Conservation (phyloP, 2,797 vertebrate genomes). For the Heterohyrax brucei region DNA sequence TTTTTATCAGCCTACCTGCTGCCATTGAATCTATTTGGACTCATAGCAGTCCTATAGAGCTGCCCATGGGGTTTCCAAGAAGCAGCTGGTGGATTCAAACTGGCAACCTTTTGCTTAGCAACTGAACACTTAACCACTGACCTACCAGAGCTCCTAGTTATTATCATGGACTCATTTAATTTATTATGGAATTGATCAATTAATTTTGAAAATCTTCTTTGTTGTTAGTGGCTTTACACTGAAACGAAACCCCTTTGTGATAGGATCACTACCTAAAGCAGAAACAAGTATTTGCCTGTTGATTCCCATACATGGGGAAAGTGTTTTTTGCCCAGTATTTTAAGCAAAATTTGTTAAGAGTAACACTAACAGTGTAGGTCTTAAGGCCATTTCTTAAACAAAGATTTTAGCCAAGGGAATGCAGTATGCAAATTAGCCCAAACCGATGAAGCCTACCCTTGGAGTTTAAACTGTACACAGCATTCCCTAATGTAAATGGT, state of each 20-base stretch:
- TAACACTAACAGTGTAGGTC: neutral
- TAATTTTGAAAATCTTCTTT: neutral
- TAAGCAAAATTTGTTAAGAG: neutral
- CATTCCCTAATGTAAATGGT: neutral
- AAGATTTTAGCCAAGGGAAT: neutral
- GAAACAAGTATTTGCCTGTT: neutral
- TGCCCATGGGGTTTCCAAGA: too few relatives aligned
- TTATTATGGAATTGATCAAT: constrained; percentile 29
- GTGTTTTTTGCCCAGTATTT: neutral
- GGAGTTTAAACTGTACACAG: too few relatives aligned
- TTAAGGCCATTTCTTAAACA: neutral
- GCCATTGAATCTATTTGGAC: too few relatives aligned
- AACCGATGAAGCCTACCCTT: neutral
- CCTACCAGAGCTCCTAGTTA: neutral
- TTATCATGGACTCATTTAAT: constrained; percentile 6
- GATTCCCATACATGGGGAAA: neutral
- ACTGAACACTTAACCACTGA: too few relatives aligned
- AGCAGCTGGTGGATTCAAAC: too few relatives aligned
- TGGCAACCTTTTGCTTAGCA: too few relatives aligned
- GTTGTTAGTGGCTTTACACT: neutral
- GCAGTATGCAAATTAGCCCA: neutral
- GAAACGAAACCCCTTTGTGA: neutral
- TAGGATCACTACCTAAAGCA: neutral
- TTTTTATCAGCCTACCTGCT: constrained; percentile 1
- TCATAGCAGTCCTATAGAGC: too few relatives aligned